Base-by-base conservation (phyloP, 2,113 vertebrate genomes). In the Petaurus breviceps region DNA sequence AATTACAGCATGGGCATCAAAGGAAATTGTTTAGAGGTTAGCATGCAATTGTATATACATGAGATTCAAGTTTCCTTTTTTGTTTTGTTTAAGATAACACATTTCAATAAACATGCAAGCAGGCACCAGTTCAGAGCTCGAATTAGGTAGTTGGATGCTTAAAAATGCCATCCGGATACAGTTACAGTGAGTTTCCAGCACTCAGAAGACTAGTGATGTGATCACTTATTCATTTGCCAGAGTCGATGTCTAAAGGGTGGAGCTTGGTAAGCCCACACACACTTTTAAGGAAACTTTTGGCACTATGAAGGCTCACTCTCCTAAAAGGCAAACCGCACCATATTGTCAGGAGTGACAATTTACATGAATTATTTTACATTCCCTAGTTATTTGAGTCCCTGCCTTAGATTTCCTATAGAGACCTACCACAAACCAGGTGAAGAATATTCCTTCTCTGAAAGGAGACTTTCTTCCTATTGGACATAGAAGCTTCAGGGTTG, bases 171-270 rank as follows among this genome's bases (percentile, higher is more conserved):
- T 92, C 77, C 6, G 91, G 95, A 95, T 57, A 92, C 23, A 2
- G 93, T 92, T 97, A 96, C 97, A 55, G 95, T 95, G 51, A 90
- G 96, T 97, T 98, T 98, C 97, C 97, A 95, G 92, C 96, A 91
- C 50, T 91, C 46, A 51, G 77, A 94, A 95, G 90, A 96, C 93
- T 55, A 52, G 92, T 91, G 28, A 49, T 95, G 97, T 84, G 94
- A 93, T 97, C 77, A 93, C 93, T 97, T 93, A 92, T 92, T 94
- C 95, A 91, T 93, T 97, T 97, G 96, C 95, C 95, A 92, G 95
- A 93, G 51, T 53, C 95, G 92, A 97, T 95, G 95, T 93, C 95
- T 68, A 47, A 94, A 94, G 92, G 94, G 57, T 95, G 94, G 84
- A 53, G 19, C 90, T 51, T 50, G 2, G 91, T 93, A 92, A 98